Evolutionary conservation across 2,888 invertebrate species (phyloP).

Genomic region (Cordilura impudica): DNA sequence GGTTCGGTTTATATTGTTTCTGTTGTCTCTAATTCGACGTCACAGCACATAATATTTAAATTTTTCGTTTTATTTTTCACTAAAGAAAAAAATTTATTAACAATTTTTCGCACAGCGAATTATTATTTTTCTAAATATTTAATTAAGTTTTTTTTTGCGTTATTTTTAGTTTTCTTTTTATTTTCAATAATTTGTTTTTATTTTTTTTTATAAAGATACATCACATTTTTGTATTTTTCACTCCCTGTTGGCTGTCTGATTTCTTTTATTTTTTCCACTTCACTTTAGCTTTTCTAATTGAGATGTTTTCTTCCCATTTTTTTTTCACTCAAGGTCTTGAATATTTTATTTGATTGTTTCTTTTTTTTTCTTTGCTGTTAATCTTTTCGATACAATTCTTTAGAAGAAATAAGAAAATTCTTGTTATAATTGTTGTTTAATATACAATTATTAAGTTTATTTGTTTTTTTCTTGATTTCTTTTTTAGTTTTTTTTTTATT

Average conservation of each 20-base stretch:
- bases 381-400: constrained; percentile 16
- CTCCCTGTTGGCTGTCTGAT: constrained; percentile 21
- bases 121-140: neutral
- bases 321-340: constrained; percentile 59
- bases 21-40: constrained; percentile 11
- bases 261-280: constrained; percentile 42
- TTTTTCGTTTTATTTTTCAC: neutral
- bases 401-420: neutral
- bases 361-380: constrained; percentile 35
- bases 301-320: constrained; percentile 37
- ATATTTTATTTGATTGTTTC: constrained; percentile 38
- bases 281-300: constrained; percentile 41
- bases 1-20: constrained; percentile 26
- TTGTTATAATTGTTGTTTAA: constrained; percentile 24
- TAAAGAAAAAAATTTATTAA: too few relatives aligned
- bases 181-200: constrained; percentile 2
- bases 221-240: constrained; percentile 34
- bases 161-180: neutral
- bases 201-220: constrained; percentile 2
- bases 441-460: constrained; percentile 24
- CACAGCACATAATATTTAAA: constrained; percentile 12
- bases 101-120: constrained; percentile 37
- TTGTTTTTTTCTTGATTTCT: constrained; percentile 22
- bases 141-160: neutral
- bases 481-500: constrained; percentile 54